phyloP scores from a whole-genome alignment of 1,140 invertebrate genomes.

The Microvelia longipes region DNA sequence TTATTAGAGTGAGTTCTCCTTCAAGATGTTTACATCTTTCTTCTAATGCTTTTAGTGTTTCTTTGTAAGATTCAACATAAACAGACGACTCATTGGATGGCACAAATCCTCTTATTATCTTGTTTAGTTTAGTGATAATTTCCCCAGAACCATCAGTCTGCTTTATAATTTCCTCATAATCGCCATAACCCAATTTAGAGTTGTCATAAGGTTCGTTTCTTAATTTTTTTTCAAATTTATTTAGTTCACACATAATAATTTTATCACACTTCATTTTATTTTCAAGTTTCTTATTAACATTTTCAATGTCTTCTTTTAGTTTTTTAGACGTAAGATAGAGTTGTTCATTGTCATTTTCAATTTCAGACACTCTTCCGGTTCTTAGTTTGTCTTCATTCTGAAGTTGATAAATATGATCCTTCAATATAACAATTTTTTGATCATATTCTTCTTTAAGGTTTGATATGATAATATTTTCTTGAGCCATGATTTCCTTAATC shows the following conservation, averaged over 20 bases:
- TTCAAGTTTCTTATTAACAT: background rate
- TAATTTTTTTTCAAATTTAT: background rate
- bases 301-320: background rate
- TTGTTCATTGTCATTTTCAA: background rate
- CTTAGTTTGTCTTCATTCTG: background rate
- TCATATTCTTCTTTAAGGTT: background rate
- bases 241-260: background rate
- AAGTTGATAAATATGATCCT: background rate
- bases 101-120: background rate
- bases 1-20: background rate
- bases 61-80: background rate
- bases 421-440: background rate
- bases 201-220: background rate
- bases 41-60: background rate
- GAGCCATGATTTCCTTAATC: background rate
- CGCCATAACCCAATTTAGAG: background rate
- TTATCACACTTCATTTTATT: background rate
- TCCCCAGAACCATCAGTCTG: background rate
- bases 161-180: background rate
- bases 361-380: background rate
- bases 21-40: background rate
- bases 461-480: background rate
- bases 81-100: background rate
- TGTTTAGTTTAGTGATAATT: background rate
- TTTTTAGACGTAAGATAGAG: background rate